A percentile compares a stretch with the other conserved stretches of the same genome.
These are phyloP conservation scores for Mya arenaria DNA, from an alignment of 1,140 invertebrate genomes.

Conservation along the genomic window DNA sequence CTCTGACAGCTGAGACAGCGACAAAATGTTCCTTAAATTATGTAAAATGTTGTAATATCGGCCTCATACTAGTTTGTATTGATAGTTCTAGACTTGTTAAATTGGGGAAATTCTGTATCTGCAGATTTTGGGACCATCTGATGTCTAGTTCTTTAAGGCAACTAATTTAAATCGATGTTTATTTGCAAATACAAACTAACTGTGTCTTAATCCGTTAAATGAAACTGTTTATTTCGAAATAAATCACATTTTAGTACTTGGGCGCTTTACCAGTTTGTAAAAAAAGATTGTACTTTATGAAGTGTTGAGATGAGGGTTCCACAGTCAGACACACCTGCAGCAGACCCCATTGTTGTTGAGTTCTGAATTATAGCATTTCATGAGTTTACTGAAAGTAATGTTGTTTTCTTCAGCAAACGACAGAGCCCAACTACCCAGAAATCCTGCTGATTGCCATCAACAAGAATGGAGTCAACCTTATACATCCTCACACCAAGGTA, in stretches of 20 bases:
- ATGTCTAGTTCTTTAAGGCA: too few relatives aligned
- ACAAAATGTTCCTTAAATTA: too few relatives aligned
- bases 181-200: too few relatives aligned
- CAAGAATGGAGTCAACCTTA: slow-evolving; percentile 98
- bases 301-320: not conserved
- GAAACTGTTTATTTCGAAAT: not conserved
- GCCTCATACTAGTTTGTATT: too few relatives aligned
- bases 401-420: slow-evolving; percentile 86
- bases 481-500: slow-evolving; percentile 98
- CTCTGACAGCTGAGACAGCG: too few relatives aligned
- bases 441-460: slow-evolving; percentile 99
- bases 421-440: slow-evolving; percentile 99
- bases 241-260: not conserved
- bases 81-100: too few relatives aligned
- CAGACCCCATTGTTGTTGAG: not conserved
- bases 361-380: not conserved
- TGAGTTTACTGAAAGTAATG: not conserved
- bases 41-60: too few relatives aligned
- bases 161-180: too few relatives aligned
- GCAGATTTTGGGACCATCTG: too few relatives aligned
- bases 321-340: not conserved
- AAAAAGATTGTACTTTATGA: not conserved
- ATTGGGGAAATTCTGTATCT: too few relatives aligned
- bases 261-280: not conserved
- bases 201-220: too few relatives aligned